Evolutionary conservation across 2,888 invertebrate genomes (phyloP).

Genomic region (Tortrix viridana): DNA sequence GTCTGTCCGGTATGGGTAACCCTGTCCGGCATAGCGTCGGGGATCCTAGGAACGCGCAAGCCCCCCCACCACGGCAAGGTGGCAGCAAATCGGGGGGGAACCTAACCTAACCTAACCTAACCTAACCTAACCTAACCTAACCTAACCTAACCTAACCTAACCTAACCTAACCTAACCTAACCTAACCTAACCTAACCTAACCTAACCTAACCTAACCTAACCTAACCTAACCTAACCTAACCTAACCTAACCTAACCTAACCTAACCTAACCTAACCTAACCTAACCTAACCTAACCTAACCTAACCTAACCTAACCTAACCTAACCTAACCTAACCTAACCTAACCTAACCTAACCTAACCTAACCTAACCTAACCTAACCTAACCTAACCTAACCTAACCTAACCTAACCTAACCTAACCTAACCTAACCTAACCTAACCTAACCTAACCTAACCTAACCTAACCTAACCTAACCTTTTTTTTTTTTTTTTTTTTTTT

Average conservation of each 20-base stretch:
- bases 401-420: conserved; percentile 33
- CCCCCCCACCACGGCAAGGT: no score
- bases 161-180: conserved; percentile 36
- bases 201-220: conserved; percentile 32
- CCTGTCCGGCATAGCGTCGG: no score
- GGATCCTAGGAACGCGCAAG: no score
- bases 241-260: conserved; percentile 38
- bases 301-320: conserved; percentile 33
- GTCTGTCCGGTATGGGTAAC: no score
- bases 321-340: conserved; percentile 16
- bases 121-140: conserved; percentile 21
- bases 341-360: conserved; percentile 36
- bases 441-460: conserved; percentile 39
- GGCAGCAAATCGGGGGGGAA: no score
- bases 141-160: conserved; percentile 33
- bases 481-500: no score
- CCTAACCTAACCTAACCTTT: conserved; percentile 35
- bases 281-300: conserved; percentile 38
- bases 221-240: conserved; percentile 27
- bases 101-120: no score
- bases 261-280: conserved; percentile 36
- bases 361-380: conserved; percentile 34
- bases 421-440: conserved; percentile 33
- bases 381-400: conserved; percentile 33
- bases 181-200: conserved; percentile 39